phyloP scores from a whole-genome alignment of 2,797 vertebrate species.

The Etheostoma perlongum region DNA sequence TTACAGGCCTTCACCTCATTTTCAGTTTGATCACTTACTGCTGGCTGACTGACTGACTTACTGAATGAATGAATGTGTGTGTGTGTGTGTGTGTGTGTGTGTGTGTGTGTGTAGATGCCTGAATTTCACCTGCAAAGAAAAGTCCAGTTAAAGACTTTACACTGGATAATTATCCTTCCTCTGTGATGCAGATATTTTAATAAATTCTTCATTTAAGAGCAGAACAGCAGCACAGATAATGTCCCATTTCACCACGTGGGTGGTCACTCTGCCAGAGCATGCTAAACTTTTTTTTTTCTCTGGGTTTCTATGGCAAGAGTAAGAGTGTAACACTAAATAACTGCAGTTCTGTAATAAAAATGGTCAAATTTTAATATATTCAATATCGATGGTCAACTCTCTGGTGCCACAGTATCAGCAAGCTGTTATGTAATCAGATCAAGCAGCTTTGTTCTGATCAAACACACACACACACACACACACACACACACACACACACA shows the following conservation, averaged over 20 bases:
- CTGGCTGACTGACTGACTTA: too few relatives aligned
- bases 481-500: background rate
- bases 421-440: constrained; percentile 44
- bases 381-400: background rate
- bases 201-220: background rate
- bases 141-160: background rate
- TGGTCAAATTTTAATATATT: background rate
- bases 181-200: background rate
- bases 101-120: background rate
- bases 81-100: too few relatives aligned
- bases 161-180: background rate
- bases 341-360: background rate
- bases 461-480: background rate
- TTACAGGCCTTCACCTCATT: constrained; percentile 26
- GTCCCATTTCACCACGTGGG: background rate
- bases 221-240: background rate
- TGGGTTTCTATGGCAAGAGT: background rate
- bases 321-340: background rate
- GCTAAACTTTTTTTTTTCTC: background rate
- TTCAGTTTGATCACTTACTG: background rate
- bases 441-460: constrained; percentile 31
- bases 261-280: background rate
- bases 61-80: background rate
- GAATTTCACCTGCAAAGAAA: background rate
- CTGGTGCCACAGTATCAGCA: background rate